Evolutionary conservation across 2,888 invertebrate species (phyloP), one percentile per base, ranked within the genome.

Genomic region (Strigamia maritima): DNA sequence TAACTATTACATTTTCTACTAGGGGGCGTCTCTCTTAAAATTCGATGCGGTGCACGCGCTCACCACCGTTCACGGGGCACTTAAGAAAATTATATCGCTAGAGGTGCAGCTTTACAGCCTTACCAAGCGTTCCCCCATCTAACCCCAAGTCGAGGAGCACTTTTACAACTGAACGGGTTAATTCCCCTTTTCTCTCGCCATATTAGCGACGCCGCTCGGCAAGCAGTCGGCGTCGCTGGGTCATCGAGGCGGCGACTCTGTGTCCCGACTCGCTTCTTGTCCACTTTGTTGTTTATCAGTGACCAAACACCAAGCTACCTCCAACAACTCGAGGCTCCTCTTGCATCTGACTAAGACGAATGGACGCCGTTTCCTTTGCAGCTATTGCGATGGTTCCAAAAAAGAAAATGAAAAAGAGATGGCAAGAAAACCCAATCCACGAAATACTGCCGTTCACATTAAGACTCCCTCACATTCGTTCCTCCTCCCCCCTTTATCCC

Each of bases 51-150:
- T 70, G 70, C 70, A 26, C 70, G 70, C 70, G 24, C 28, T 26
- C 24, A 70, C 70, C 70, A 8, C 24, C 24, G 28, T 26, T 26
- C 28, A 26, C 70, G 70, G 70, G 70, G 70, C 70, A 70, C 70
- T 70, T 70, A 70, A 26, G 70, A 24, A 70, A 70, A 70, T 70
- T 70, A 70, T 70, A 26, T n/a, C 28, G 70, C 24, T 26, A 16
- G 40, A 44, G 40, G 40, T 44, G 40, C 40, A 44, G 40, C 40
- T 44, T 44, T 44, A 44, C 40, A 44, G 16, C 40, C 40, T 44
- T 16, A 16, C 40, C 40, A 44, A 44, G 40, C 40, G 40, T 44
- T 44, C 16, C 40, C 40, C 40, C 16, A 14, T 44, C 40, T 44
- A 10, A 44, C 40, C 40, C 14, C 12, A 44, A 44, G 14, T 16